These are phyloP conservation scores for Drosophila phalerata DNA, from an alignment of 2,888 invertebrate species.

Conservation along the genomic window DNA sequence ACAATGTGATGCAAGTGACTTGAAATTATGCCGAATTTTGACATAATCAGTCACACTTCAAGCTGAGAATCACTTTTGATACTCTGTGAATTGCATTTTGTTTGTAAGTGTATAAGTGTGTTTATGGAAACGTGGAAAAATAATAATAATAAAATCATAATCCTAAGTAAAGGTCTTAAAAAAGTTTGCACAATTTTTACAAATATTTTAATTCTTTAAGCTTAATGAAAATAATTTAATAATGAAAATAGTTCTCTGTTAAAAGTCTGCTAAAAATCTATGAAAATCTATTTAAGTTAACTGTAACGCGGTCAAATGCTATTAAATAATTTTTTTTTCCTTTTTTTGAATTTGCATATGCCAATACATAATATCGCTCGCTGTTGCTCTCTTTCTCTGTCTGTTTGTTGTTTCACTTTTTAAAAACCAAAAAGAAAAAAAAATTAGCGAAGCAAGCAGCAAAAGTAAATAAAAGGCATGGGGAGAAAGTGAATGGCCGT, in stretches of 20 bases:
- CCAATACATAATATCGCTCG: conserved; percentile 29
- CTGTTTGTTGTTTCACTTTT: conserved; percentile 47
- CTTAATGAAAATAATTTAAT: too few species aligned
- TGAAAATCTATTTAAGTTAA: not conserved
- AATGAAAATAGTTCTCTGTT: too few species aligned
- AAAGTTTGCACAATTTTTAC: too few species aligned
- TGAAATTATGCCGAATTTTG: conserved; percentile 28
- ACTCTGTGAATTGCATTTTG: not conserved
- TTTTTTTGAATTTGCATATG: conserved; percentile 56
- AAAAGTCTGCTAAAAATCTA: not conserved
- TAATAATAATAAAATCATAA: too few species aligned
- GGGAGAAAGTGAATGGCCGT: conserved; percentile 76
- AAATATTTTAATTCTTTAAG: too few species aligned
- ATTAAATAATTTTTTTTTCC: conserved; percentile 24
- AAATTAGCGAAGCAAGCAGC: conserved; percentile 76
- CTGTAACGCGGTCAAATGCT: conserved; percentile 8
- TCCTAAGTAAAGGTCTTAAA: too few species aligned
- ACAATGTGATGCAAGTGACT: conserved; percentile 35
- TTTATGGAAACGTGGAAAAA: not conserved
- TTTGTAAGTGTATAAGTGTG: not conserved
- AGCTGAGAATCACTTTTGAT: conserved; percentile 8
- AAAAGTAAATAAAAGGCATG: conserved; percentile 56
- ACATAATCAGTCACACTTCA: conserved; percentile 11
- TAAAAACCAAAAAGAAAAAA: conserved; percentile 37
- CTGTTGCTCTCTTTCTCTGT: conserved; percentile 34